Evolutionary conservation across 2,888 invertebrate species (phyloP), one percentile per base, ranked within the genome.

Genomic region (Nemotelus pantherinus): DNA sequence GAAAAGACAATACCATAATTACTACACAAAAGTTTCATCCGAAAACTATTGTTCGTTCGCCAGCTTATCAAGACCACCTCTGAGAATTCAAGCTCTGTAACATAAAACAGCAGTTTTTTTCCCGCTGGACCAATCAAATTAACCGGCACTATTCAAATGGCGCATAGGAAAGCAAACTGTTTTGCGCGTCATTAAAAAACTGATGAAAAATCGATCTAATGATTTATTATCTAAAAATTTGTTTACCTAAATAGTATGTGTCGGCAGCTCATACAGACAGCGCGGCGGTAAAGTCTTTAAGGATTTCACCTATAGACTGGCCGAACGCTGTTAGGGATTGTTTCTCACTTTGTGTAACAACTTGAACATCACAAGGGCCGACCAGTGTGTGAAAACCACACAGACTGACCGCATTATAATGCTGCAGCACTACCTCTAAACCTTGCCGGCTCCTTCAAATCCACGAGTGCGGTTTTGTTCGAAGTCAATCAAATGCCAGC

Each of bases 331-430:
- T 70, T 41, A 70, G 55, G 70, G 55, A 70, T 65, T 57, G 50
- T 50, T 68, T 57, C 47, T 58, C 50, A 47, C 76, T 55, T 63
- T n/a, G 55, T 50, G 64, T 60, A 6, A 68, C 70, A 60, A 47
- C 58, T 48, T 43, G 63, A 53, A 64, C 64, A 78, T 78, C 78
- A 78, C 64, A 78, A 57, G 71, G 57, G 70, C 78, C 78, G 78
- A 68, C 70, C 75, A 60, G 74, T 78, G 76, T 77, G 77, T 75
- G 79, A 79, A 79, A 79, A 75, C 77, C 79, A 74, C 79, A 77
- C 65, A 60, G 63, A 77, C 60, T 70, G 72, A 76, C 63, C 63
- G 74, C 74, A 74, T 60, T 60, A 63, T 74, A 60, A 60, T 63
- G 48, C 74, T 48, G 44, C 44, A 70, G 70, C 55, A 70, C n/a